A percentile compares a stretch with the other conserved stretches of the same genome.
These are phyloP conservation scores for Ageneiosus marmoratus DNA, from an alignment of 2,113 vertebrate genomes.

Conservation along the genomic window DNA sequence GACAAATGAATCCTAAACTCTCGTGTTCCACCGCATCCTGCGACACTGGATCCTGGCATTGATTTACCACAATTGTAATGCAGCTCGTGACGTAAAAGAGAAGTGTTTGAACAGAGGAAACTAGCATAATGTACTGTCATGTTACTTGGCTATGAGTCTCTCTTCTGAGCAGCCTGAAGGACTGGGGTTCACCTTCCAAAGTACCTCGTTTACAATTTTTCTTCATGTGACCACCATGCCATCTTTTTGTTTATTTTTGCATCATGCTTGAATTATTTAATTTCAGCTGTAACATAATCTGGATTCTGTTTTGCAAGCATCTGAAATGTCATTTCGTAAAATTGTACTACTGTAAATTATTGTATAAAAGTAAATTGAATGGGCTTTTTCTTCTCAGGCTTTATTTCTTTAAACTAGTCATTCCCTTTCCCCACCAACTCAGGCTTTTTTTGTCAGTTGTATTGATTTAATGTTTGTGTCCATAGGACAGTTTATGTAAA, in stretches of 20 bases:
- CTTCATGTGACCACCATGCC: slow-evolving; percentile 86
- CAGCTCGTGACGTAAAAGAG: slow-evolving; percentile 77
- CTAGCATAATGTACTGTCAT: slow-evolving; percentile 65
- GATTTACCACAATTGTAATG: slow-evolving; percentile 72
- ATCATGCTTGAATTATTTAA: slow-evolving; percentile 98
- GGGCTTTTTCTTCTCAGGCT: slow-evolving; percentile 88
- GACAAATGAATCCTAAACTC: slow-evolving; percentile 86
- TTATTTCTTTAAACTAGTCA: slow-evolving; percentile 71
- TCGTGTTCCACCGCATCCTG: slow-evolving; percentile 75
- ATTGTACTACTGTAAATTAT: slow-evolving; percentile 91
- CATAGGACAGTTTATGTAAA: slow-evolving; percentile 73
- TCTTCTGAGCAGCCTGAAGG: slow-evolving; percentile 80
- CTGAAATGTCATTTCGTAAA: slow-evolving; percentile 79
- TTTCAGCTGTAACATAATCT: slow-evolving; percentile 88
- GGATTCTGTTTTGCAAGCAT: slow-evolving; percentile 79
- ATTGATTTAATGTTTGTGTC: slow-evolving; percentile 74
- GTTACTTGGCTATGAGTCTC: slow-evolving; percentile 76
- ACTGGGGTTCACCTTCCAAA: slow-evolving; percentile 91
- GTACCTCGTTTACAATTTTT: slow-evolving; percentile 90
- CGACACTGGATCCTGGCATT: slow-evolving; percentile 88
- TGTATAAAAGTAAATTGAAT: slow-evolving; percentile 94
- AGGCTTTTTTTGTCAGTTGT: slow-evolving; percentile 85
- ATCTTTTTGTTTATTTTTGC: slow-evolving; percentile 71
- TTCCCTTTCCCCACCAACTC: slow-evolving; percentile 86
- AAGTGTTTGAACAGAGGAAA: slow-evolving; percentile 70